Evolutionary conservation across 2,888 invertebrate species (phyloP).

Genomic region (Eurois occulta): DNA sequence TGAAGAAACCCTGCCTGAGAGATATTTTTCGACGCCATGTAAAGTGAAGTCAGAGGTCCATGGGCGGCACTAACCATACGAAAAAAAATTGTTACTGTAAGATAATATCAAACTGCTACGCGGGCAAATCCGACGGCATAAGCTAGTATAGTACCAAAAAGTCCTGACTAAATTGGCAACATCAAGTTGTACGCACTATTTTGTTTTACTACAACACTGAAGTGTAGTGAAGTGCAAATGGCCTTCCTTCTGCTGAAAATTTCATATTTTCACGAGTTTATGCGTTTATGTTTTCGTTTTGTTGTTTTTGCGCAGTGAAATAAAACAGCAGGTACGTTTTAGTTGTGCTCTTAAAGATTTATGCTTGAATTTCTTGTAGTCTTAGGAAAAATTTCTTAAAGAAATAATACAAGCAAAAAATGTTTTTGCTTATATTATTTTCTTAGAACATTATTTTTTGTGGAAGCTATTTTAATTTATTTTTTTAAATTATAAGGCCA

Average conservation of each 20-base stretch:
- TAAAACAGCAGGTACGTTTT: constrained; percentile 15
- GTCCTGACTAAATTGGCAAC: constrained; percentile 46
- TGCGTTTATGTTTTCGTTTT: constrained; percentile 24
- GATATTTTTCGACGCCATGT: no score
- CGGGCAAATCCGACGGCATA: not conserved
- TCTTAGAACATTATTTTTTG: not conserved
- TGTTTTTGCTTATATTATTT: not conserved
- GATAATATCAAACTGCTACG: no score
- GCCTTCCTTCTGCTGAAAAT: constrained; percentile 39
- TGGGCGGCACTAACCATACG: no score
- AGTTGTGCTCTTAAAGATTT: constrained; percentile 12
- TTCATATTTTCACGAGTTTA: constrained; percentile 50
- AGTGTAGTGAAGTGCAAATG: constrained; percentile 48
- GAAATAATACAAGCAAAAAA: not conserved
- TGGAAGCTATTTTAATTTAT: not conserved
- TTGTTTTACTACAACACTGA: constrained; percentile 61
- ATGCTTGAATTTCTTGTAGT: not conserved
- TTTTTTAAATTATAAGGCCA: not conserved
- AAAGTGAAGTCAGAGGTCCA: no score
- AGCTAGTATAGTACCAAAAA: not conserved
- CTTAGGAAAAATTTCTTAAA: not conserved
- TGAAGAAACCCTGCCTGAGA: no score
- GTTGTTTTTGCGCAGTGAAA: constrained; percentile 6
- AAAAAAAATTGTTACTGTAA: not conserved
- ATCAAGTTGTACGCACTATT: constrained; percentile 62